Evolutionary conservation across 64 coral and sea anemone species (phyloP), one percentile per base, ranked within the genome.

Genomic region (Astreopora myriophthalma): DNA sequence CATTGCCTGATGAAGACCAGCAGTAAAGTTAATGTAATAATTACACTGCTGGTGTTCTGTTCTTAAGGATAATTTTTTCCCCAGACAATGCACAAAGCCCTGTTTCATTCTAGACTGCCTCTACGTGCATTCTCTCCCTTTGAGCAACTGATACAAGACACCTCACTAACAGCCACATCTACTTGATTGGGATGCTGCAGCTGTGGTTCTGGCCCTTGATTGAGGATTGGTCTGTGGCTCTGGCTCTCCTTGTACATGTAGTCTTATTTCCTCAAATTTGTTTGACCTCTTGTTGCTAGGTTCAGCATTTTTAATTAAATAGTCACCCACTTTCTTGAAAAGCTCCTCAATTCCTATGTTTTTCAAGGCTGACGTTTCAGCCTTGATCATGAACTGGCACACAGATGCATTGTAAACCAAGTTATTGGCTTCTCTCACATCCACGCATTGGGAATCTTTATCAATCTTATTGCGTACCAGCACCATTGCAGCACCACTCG

Each of bases 401-500:
- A 1, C 11, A 13, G 8, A 73, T 74, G 2, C 28, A 73, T 55
- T 55, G 39, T 72, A 20, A 22, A 88, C 74, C 65, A 88, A 26
- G 1, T 89, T 71, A 42, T 64, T 16, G 64, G 92, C 63, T 22
- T 88, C 92, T 48, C 30, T 13, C 1, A 46, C 44, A 25, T 82
- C 48, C 30, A 32, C 51, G 64, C 80, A 17, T 2, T 63, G 44
- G 26, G 60, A 46, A 17, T 27, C 44, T 67, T 88, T 23, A 57
- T 94, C 93, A 31, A 91, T 74, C 44, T 91, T 94, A 48, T 94
- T 94, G 5, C 87, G 38, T n/a, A 94, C 80, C 32, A 94, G 79
- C 2, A 94, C 23, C 48, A 61, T 71, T 7, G 39, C 33, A 31
- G 93, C 93, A 2, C 87, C 93, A 28, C 1, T 27, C 16, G 93